These are phyloP conservation scores for Babylonia areolata DNA, from an alignment of 1,140 invertebrate species.

Conservation along the genomic window DNA sequence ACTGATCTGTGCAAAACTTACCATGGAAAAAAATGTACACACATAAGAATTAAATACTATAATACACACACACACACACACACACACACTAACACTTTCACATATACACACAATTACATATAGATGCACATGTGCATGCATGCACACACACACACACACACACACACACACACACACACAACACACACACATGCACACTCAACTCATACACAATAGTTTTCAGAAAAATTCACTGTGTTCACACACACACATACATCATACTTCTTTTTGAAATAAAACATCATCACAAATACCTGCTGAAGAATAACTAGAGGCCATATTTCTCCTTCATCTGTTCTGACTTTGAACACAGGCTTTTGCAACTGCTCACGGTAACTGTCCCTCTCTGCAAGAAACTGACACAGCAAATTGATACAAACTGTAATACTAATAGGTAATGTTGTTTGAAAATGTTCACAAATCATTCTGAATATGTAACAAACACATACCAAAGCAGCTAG, in stretches of 20 bases:
- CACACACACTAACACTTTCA: not conserved
- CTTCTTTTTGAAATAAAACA: not conserved
- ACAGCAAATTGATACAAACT: not conserved
- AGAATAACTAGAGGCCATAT: constrained; percentile 60
- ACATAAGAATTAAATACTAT: too few relatives aligned
- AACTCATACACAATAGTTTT: not conserved
- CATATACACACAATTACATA: not conserved
- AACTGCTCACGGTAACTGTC: constrained; percentile 50
- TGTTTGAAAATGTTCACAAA: too few relatives aligned
- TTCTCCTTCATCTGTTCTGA: constrained; percentile 50
- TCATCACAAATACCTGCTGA: constrained; percentile 51
- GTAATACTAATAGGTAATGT: too few relatives aligned
- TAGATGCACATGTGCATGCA: not conserved
- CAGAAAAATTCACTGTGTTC: not conserved
- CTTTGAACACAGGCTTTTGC: constrained; percentile 59
- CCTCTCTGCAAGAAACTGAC: constrained; percentile 53
- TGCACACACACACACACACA: not conserved
- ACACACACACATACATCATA: not conserved
- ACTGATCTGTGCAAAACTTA: too few relatives aligned
- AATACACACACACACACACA: not conserved
- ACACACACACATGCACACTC: not conserved
- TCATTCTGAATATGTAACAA: too few relatives aligned
- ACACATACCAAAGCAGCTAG: too few relatives aligned
- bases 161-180: not conserved
- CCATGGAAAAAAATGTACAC: too few relatives aligned